Evolutionary conservation across 2,888 invertebrate species (phyloP).

Genomic region (Latheticus oryzae): DNA sequence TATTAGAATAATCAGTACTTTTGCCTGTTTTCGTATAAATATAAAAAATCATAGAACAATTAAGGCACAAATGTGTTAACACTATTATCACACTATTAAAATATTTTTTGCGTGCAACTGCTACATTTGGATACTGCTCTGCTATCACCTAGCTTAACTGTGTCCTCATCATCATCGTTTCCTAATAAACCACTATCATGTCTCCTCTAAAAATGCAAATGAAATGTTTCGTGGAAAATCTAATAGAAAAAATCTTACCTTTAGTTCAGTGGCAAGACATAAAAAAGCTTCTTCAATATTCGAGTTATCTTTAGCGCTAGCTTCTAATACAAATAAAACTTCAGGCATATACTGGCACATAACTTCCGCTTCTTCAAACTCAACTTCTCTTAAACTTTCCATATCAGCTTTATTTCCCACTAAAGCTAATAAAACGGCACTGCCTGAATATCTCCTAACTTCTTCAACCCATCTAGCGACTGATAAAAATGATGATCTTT

Average conservation of each 20-base stretch:
- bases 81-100: constrained; percentile 42
- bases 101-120: constrained; percentile 68
- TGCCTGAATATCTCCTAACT: constrained; percentile 92
- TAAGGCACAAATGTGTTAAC: constrained; percentile 39
- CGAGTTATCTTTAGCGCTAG: constrained; percentile 91
- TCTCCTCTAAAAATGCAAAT: constrained; percentile 78
- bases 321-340: constrained; percentile 87
- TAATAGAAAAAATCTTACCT: constrained; percentile 71
- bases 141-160: constrained; percentile 76
- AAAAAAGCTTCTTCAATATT: constrained; percentile 92
- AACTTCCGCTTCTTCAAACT: constrained; percentile 86
- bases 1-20: no score
- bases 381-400: constrained; percentile 83
- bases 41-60: no score
- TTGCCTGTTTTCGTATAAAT: no score
- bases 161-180: constrained; percentile 72
- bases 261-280: constrained; percentile 87
- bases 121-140: constrained; percentile 77
- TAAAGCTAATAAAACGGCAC: constrained; percentile 88
- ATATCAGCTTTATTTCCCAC: constrained; percentile 95
- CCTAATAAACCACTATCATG: constrained; percentile 77
- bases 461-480: constrained; percentile 97
- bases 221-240: no score
- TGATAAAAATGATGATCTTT: constrained; percentile 89
- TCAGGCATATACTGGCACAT: constrained; percentile 89